Evolutionary conservation across 2,113 vertebrate genomes (phyloP), one percentile per base, ranked within the genome.

Genomic region (Zonotrichia leucophrys): DNA sequence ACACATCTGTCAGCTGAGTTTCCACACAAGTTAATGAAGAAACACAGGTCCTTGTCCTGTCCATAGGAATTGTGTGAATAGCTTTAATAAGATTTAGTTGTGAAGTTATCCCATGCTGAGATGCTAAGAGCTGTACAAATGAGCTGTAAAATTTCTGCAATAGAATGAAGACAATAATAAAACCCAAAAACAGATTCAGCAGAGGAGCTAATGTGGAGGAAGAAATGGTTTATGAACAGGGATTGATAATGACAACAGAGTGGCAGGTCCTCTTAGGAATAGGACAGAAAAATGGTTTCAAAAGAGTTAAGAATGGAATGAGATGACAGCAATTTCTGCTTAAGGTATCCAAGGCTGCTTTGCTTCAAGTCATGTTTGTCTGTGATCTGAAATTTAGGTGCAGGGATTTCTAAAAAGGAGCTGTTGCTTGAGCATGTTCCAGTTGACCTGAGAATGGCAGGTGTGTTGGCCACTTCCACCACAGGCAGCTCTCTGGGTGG

Each of bases 1-100:
- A 31, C 0, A 8, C 84, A 39, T 31, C 4, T 1, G 0, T 55
- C 15, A 18, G 20, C 23, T 67, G 30, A 59, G 28, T 58, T 91
- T 50, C 30, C 46, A 23, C 3, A 4, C 18, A 56, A 39, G 44
- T 16, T 66, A 30, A 8, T 89, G 66, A 73, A 66, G 58, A 82
- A 83, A 55, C 3, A 3, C 20, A 53, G 9, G 21, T 15, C 59
- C 68, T 80, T 11, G 1, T 82, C 18, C 37, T 84, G 41, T 84
- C 53, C 24, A 4, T 56, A 39, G 30, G 22, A 41, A n/a, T 67
- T 52, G 13, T 58, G 10, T 89, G 62, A 91, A 62, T 39, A 30
- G 23, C 27, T 90, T 73, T 85, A 85, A 18, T 79, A 87, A 69
- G 24, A 70, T 46, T 81, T 11, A 33, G 13, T 50, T 68, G 16